Evolutionary conservation across 1,140 invertebrate species (phyloP).

Genomic region (Liolophura sinensis): DNA sequence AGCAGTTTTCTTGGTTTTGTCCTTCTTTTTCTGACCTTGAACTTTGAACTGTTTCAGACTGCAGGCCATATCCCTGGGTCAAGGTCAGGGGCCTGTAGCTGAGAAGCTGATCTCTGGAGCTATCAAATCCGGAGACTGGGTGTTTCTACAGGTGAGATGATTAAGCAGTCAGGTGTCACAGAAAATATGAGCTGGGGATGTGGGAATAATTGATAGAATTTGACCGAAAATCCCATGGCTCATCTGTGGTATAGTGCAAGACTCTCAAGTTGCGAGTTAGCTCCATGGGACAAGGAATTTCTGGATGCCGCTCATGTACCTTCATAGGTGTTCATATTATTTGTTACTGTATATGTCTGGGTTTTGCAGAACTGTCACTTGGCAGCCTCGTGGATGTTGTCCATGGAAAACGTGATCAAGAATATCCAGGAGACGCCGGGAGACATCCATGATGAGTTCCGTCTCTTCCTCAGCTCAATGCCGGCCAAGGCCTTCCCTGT

Average conservation of each 20-base stretch:
- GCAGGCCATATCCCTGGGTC: conserved; percentile 63
- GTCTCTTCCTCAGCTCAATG: conserved; percentile 60
- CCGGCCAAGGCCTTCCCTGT: conserved; percentile 58
- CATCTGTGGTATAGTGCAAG: too few relatives aligned
- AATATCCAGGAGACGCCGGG: conserved; percentile 49
- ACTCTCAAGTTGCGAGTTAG: too few relatives aligned
- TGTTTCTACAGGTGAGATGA: conserved; percentile 55
- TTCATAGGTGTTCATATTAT: conserved; percentile 1
- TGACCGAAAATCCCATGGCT: too few relatives aligned
- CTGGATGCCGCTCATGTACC: background rate
- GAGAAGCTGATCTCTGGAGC: conserved; percentile 57
- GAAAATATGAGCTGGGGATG: too few relatives aligned
- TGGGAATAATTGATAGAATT: too few relatives aligned
- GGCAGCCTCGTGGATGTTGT: conserved; percentile 59
- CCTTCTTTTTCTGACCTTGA: too few relatives aligned
- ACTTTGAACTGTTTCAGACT: conserved; percentile 40
- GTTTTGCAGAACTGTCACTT: conserved; percentile 58
- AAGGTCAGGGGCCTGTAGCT: conserved; percentile 61
- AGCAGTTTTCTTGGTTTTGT: too few relatives aligned
- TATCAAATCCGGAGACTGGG: conserved; percentile 57
- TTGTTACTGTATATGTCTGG: background rate
- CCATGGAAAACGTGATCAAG: conserved; percentile 57
- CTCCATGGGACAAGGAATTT: background rate
- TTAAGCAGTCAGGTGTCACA: background rate
- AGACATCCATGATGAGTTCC: conserved; percentile 54